These are phyloP conservation scores for Bothrops jararaca DNA, from an alignment of 2,113 vertebrate species.

Conservation along the genomic window DNA sequence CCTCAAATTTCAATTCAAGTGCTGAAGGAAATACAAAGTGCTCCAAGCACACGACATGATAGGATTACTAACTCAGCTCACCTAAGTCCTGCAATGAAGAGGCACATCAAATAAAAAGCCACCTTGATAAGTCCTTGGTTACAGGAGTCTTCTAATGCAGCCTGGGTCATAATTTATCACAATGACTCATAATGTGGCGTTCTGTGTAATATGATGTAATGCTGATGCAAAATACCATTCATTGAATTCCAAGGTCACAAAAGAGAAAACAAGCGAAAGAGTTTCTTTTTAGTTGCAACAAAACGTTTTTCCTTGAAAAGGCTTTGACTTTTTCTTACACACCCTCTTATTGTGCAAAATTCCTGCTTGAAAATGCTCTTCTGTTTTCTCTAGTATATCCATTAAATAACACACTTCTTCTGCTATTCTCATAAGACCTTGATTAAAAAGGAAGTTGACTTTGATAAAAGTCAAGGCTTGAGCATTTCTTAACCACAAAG, in stretches of 20 bases:
- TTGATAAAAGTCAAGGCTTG: not conserved
- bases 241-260: conserved; percentile 67
- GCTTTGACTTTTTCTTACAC: not conserved
- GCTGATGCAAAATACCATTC: conserved; percentile 68
- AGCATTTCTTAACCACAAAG: not conserved
- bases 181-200: conserved; percentile 69
- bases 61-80: conserved; percentile 29
- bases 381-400: conserved; percentile 49
- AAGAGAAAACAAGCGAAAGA: conserved; percentile 24
- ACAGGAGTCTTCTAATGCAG: conserved; percentile 59
- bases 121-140: conserved; percentile 68
- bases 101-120: conserved; percentile 51
- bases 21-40: not conserved
- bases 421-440: conserved; percentile 1
- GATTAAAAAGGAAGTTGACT: conserved; percentile 26
- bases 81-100: conserved; percentile 40
- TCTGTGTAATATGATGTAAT: conserved; percentile 69
- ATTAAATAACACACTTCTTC: conserved; percentile 6
- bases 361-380: conserved; percentile 27
- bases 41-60: not conserved
- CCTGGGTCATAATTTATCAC: conserved; percentile 63
- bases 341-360: not conserved
- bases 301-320: conserved; percentile 27
- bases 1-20: not conserved
- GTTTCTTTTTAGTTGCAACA: conserved; percentile 20